Evolutionary conservation across 2,113 vertebrate species (phyloP).

Genomic region (Ovibos moschatus): DNA sequence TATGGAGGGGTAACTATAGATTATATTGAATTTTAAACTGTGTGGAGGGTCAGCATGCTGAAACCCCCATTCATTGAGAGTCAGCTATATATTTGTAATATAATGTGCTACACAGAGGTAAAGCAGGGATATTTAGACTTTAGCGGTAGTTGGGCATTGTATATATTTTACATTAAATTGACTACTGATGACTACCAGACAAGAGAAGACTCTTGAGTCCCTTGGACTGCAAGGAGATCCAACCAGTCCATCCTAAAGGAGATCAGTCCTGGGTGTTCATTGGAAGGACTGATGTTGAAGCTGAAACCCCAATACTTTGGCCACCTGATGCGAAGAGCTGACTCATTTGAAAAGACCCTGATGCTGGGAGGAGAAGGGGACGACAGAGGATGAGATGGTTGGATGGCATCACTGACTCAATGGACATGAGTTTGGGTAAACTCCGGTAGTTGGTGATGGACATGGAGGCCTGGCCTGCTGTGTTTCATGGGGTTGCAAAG

Average conservation of each 20-base stretch:
- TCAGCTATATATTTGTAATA: neutral
- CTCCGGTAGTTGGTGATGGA: neutral
- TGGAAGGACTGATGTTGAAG: neutral
- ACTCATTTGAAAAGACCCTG: neutral
- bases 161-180: slow-evolving; percentile 3
- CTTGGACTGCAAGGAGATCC: neutral
- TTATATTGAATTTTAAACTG: neutral
- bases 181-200: neutral
- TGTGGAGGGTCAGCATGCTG: neutral
- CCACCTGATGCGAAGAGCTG: neutral
- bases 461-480: neutral
- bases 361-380: neutral
- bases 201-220: neutral
- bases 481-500: neutral
- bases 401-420: neutral
- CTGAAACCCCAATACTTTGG: neutral
- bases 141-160: neutral
- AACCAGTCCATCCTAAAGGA: neutral
- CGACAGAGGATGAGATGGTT: neutral
- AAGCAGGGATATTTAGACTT: neutral
- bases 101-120: neutral
- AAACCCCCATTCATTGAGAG: neutral
- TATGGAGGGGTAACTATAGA: neutral
- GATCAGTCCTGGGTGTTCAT: neutral
- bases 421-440: neutral